Base-by-base conservation (phyloP, 2,888 invertebrate species). In the Petrolisthes manimaculis region DNA sequence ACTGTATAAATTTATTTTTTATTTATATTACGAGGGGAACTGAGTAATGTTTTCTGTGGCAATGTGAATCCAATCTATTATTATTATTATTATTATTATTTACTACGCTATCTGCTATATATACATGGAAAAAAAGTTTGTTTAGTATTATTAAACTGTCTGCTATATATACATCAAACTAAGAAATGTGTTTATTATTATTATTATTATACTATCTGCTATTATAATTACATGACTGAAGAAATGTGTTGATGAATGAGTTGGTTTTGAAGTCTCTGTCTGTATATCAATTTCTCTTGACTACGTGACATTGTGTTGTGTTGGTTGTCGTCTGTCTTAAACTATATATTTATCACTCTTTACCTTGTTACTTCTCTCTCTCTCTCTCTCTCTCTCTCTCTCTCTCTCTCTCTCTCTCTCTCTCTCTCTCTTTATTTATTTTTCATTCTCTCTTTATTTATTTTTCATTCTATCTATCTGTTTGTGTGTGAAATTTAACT, bases 321-420 rank as follows among this genome's bases (percentile, higher is more conserved):
- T 51, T 53, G 3, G 21, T 61, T 24, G 5, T 37, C 37, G 18
- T 2, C 21, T 6, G 21, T 18, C 4, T 53, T 37, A 53, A 21
- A 18, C 21, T 77, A 21, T 71, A 9, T 71, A 5, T 51, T 69
- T 84, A 54, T 84, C 84, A 54, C 79, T 78, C 79, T 69, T 53
- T 9, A 21, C n/a, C 24, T 54, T 51, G 14, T 51, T n/a, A n/a
- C n/a, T 18, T 75, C 74, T 53, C 54, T 69, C 37, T 69, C 37
- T 24, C 51, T 37, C 55, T 75, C 75, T 84, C 75, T 56, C 75
- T 77, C 75, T 75, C 75, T 51, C 77, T 1, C 24, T 67, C 61
- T 4, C 37, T 24, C 75, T 5, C 77, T 53, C 21, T n/a, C 53
- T 37, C 6, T 53, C 83, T 83, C 74, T 71, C 51, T 71, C n/a